These are phyloP conservation scores for Gymnogyps californianus DNA, from an alignment of 2,113 vertebrate genomes.

Conservation along the genomic window DNA sequence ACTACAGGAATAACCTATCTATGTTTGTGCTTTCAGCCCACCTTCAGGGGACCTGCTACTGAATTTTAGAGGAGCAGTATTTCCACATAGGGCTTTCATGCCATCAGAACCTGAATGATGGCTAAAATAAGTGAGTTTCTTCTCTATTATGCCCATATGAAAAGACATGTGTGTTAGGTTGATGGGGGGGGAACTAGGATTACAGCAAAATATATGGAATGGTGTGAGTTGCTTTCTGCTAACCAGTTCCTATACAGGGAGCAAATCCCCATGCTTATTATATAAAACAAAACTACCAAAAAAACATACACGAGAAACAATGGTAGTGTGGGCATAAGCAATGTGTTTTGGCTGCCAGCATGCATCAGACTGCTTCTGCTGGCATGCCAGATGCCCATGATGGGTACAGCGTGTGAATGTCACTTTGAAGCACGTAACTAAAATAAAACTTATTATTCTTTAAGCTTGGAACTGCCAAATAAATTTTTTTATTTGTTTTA, in stretches of 20 bases:
- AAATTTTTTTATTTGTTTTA: not conserved
- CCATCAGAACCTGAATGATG: not conserved
- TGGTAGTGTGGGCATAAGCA: not conserved
- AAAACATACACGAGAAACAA: accelerated
- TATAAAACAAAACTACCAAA: not conserved
- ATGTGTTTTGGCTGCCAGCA: not conserved
- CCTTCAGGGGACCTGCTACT: not conserved
- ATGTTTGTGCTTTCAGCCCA: not conserved
- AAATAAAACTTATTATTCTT: not conserved
- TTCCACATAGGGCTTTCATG: not conserved
- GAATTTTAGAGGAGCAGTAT: not conserved
- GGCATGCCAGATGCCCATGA: not conserved
- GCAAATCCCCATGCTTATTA: not conserved
- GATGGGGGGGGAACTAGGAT: not conserved
- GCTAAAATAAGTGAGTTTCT: not conserved
- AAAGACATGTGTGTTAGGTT: not conserved
- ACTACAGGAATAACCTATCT: not conserved
- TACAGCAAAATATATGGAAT: not conserved
- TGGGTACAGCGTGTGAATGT: conserved; percentile 11
- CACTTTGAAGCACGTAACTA: not conserved
- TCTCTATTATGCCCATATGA: accelerated
- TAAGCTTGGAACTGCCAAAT: not conserved
- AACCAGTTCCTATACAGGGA: not conserved
- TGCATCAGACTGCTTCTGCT: not conserved
- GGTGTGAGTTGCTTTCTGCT: not conserved